phyloP scores from a whole-genome alignment of 2,797 vertebrate species.

The Molossus molossus region DNA sequence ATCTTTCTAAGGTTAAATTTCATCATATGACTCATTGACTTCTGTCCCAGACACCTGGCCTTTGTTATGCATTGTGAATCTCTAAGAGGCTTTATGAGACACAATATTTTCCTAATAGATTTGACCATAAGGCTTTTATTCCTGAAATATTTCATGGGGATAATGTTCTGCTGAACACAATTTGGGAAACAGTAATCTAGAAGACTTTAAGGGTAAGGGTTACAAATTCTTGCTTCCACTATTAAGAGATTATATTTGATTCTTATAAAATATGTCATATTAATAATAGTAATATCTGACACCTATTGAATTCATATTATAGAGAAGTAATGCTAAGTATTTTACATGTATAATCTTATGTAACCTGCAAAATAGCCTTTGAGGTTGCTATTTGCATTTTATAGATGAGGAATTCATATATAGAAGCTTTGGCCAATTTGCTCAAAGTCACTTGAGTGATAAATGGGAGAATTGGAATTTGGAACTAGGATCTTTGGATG shows the following conservation, averaged over 20 bases:
- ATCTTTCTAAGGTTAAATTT: conserved; percentile 41
- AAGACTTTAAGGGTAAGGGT: conserved; percentile 54
- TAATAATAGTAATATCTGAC: conserved; percentile 62
- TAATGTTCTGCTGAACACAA: conserved; percentile 53
- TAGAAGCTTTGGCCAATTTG: conserved; percentile 31
- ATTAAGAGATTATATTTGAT: conserved; percentile 56
- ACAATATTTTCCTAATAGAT: conserved; percentile 34
- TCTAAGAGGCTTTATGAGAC: conserved; percentile 45
- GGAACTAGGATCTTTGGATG: conserved; percentile 67
- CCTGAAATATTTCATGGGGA: conserved; percentile 37
- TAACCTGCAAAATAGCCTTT: conserved; percentile 47
- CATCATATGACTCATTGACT: neutral
- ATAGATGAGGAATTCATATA: conserved; percentile 19
- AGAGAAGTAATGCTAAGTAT: conserved; percentile 56
- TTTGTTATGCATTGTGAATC: neutral
- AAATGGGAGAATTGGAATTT: conserved; percentile 25
- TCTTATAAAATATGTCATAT: conserved; percentile 64
- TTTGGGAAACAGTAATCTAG: conserved; percentile 29
- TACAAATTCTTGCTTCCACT: conserved; percentile 54
- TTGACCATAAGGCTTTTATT: conserved; percentile 47
- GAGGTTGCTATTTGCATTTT: conserved; percentile 63
- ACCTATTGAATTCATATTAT: conserved; percentile 69
- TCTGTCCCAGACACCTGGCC: neutral
- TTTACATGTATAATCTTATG: conserved; percentile 63
- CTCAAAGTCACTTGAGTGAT: neutral